Base-by-base conservation (phyloP, 2,888 invertebrate genomes). In the Nineta flava region DNA sequence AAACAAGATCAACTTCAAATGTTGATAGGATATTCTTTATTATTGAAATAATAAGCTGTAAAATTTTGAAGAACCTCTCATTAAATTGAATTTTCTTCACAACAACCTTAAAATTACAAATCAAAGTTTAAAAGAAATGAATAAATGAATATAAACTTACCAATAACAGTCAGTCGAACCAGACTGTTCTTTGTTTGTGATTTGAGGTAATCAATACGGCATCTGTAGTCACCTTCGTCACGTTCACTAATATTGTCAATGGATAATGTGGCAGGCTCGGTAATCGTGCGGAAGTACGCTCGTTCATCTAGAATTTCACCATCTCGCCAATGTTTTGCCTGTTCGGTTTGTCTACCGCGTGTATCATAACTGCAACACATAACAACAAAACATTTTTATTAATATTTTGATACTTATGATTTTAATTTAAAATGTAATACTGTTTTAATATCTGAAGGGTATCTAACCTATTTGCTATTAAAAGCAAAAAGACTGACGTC, bases 171-270 rank as follows among this genome's bases (percentile, higher is more conserved):
- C 51, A 88, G 72, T 55, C 78, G 72, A 53, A 86, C 78, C 60
- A 82, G 77, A 52, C 81, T 77, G 64, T 87, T 86, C 55, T 79
- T 77, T 9, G 87, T 87, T 0, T 86, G 86, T 7, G 85, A 84
- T 56, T 80, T 77, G 58, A 79, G 76, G 67, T 85, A 87, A 67
- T 88, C 87, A 46, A 87, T 84, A 51, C 87, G 69, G 64, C 88
- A 88, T 52, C 84, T 73, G 66, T 87, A 87, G 56, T 83, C 74
- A 7, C 85, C 87, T 48, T 81, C 81, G 63, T 88, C 87, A 15
- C 72, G 66, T 56, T 76, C 73, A 53, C 69, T 67, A 51, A 85
- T 70, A 56, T 72, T 76, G 61, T 79, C 77, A 50, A 83, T 76
- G 56, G 79, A 77, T 49, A 83, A 71, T 32, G 80, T 75, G 6